Percentiles rank a stretch among this genome's conserved stretches.
Evolutionary conservation across 53 echinoderm and acorn worm species (phyloP).

Genomic region (Pentamera pediparva): DNA sequence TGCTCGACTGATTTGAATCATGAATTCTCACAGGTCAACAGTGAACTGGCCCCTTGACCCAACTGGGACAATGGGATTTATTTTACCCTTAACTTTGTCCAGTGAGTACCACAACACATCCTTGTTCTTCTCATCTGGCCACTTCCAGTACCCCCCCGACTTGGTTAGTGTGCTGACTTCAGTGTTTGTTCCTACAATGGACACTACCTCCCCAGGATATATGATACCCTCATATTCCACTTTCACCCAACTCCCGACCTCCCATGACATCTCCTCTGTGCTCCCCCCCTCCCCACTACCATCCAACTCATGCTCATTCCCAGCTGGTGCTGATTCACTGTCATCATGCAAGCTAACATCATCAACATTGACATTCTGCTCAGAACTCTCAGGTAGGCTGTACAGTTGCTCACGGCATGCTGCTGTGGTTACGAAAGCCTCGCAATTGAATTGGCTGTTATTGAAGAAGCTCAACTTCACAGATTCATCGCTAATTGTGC

Average conservation of each 20-base stretch:
- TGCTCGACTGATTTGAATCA: neutral
- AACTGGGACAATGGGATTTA: no score
- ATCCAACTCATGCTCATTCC: neutral
- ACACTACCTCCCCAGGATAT: neutral
- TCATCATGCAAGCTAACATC: no score
- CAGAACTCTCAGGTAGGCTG: no score
- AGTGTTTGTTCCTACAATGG: neutral
- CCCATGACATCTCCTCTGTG: neutral
- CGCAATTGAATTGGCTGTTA: neutral
- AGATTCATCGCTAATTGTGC: neutral
- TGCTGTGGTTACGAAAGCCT: neutral
- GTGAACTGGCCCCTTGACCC: no score
- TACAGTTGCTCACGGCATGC: neutral
- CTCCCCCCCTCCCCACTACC: neutral
- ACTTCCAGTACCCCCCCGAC: conserved; percentile 10
- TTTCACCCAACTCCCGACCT: neutral
- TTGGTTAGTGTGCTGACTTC: neutral
- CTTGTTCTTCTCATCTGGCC: neutral
- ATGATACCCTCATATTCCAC: neutral
- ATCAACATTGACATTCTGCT: no score
- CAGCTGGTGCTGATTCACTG: neutral
- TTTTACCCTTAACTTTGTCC: conserved; percentile 2
- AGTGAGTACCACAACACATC: no score
- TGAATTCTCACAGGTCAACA: no score
- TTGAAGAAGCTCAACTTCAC: neutral